Conservation (phyloP, 2,888 invertebrate genomes). For the Tipula lateralis region DNA sequence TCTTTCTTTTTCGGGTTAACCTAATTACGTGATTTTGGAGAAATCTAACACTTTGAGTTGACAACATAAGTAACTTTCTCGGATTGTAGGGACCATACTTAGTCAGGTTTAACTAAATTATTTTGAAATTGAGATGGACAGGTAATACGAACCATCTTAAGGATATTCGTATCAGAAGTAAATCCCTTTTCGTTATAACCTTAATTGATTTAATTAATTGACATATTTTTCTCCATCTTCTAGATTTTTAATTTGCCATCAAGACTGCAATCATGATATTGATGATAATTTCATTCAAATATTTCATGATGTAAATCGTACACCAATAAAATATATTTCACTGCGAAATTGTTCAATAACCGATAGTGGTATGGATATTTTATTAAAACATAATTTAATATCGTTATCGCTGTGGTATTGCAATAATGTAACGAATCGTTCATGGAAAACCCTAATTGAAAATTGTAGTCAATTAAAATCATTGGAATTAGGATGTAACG, state of each 20-base stretch:
- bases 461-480: conserved; percentile 65
- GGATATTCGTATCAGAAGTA: too few relatives aligned
- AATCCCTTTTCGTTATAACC: too few relatives aligned
- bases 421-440: conserved; percentile 58
- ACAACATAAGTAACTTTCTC: too few relatives aligned
- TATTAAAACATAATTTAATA: conserved; percentile 67
- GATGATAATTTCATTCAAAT: conserved; percentile 66
- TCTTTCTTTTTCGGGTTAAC: too few relatives aligned
- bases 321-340: conserved; percentile 63
- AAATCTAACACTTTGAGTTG: too few relatives aligned
- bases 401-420: conserved; percentile 75
- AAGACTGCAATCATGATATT: conserved; percentile 51
- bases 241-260: conserved; percentile 48
- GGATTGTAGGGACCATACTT: too few relatives aligned
- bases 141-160: too few relatives aligned
- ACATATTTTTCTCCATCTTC: conserved; percentile 35
- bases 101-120: too few relatives aligned
- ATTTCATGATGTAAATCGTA: conserved; percentile 62
- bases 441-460: conserved; percentile 63
- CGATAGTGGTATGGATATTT: conserved; percentile 62
- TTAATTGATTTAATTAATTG: neutral
- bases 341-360: conserved; percentile 68
- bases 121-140: too few relatives aligned
- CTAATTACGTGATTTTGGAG: too few relatives aligned
- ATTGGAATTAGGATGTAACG: conserved; percentile 65